Evolutionary conservation across 37 sponge, comb jelly and placozoan species (phyloP).

Genomic region (Tethya wilhelma): DNA sequence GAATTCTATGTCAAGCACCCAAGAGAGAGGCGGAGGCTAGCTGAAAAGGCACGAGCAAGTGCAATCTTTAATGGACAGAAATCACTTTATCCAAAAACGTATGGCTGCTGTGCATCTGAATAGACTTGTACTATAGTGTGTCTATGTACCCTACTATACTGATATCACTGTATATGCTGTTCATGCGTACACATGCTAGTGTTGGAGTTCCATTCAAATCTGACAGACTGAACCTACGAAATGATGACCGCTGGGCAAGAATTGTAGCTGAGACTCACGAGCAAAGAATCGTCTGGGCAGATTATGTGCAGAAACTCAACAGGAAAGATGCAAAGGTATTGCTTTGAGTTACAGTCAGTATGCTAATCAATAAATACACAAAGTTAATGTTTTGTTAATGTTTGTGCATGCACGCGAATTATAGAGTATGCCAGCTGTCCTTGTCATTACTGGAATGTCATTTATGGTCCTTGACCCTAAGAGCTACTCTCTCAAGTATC

Average conservation of each 20-base stretch:
- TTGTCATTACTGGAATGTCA: constrained; percentile 67
- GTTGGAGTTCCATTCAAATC: constrained; percentile 71
- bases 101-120: constrained; percentile 19
- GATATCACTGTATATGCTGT: too few species aligned
- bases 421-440: constrained; percentile 57
- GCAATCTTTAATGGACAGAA: constrained; percentile 79
- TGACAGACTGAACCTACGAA: constrained; percentile 61
- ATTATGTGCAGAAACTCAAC: constrained; percentile 78
- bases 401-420: not conserved
- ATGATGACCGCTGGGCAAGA: constrained; percentile 71
- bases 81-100: constrained; percentile 68
- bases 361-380: not conserved
- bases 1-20: constrained; percentile 63
- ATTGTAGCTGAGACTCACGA: constrained; percentile 66
- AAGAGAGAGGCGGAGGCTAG: constrained; percentile 41
- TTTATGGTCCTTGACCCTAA: constrained; percentile 78
- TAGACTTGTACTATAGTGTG: not conserved
- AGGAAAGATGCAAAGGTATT: constrained; percentile 76
- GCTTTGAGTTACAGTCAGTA: not conserved
- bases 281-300: constrained; percentile 83
- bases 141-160: not conserved
- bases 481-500: constrained; percentile 56
- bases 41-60: constrained; percentile 82
- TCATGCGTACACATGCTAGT: constrained; percentile 16
- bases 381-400: not conserved